Evolutionary conservation across 1,140 invertebrate genomes (phyloP).

Genomic region (Orchesella cincta): DNA sequence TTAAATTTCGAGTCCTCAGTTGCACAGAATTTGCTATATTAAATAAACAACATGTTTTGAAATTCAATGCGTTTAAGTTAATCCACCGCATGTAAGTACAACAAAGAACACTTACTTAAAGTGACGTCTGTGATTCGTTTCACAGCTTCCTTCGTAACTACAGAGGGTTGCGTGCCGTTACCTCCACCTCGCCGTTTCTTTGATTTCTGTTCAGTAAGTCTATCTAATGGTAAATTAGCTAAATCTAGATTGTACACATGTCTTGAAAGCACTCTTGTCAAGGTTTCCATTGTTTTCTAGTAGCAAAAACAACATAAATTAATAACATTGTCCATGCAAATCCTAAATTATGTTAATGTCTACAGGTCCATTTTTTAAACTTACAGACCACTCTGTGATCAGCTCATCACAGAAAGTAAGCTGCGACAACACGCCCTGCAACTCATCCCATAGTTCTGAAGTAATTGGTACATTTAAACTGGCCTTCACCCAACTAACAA

Average conservation of each 20-base stretch:
- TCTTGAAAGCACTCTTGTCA: constrained; percentile 86
- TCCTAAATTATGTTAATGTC: constrained; percentile 3
- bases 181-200: constrained; percentile 63
- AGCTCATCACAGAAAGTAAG: constrained; percentile 93
- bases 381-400: constrained; percentile 92
- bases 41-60: neutral
- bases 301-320: constrained; percentile 15
- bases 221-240: constrained; percentile 81
- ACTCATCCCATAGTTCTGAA: constrained; percentile 89
- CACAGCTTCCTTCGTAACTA: neutral
- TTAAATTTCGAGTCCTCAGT: constrained; percentile 36
- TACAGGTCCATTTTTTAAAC: constrained; percentile 52
- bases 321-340: neutral
- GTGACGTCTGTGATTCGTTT: constrained; percentile 6
- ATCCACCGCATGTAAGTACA: neutral
- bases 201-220: constrained; percentile 78
- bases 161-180: neutral
- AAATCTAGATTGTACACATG: constrained; percentile 92
- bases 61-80: too few species aligned
- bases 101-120: neutral
- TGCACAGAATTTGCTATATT: neutral
- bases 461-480: constrained; percentile 91
- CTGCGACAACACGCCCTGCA: constrained; percentile 81
- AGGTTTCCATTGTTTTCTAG: constrained; percentile 95
- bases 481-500: constrained; percentile 97